These are phyloP conservation scores for roundworm (Caenorhabditis elegans) DNA, from an alignment of 1,140 invertebrate genomes.

Conservation along the genomic window WBcel235 BX284605.5:10886501-10887000, in stretches of 20 bases:
- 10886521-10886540: not conserved
- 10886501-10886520: conserved; percentile 21
- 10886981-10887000: not conserved
- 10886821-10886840: not conserved
- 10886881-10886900: conserved; percentile 29
- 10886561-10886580: not conserved
- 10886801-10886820: too few relatives aligned
- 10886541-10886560: conserved; percentile 29
- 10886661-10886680: not conserved
- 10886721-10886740: not conserved
- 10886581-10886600: conserved; percentile 19
- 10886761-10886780: not conserved
- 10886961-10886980: not conserved
- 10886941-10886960: not conserved
- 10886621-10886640: not conserved
- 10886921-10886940: not conserved
- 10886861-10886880: not conserved
- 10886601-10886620: not conserved
- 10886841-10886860: not conserved
- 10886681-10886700: conserved; percentile 14
- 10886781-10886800: too few relatives aligned
- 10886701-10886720: conserved; percentile 11
- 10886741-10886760: not conserved
- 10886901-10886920: not conserved
- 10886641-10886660: not conserved